Evolutionary conservation across 2,113 vertebrate genomes (phyloP), one percentile per base, ranked within the genome.

Genomic region (Diphyllodes magnificus): DNA sequence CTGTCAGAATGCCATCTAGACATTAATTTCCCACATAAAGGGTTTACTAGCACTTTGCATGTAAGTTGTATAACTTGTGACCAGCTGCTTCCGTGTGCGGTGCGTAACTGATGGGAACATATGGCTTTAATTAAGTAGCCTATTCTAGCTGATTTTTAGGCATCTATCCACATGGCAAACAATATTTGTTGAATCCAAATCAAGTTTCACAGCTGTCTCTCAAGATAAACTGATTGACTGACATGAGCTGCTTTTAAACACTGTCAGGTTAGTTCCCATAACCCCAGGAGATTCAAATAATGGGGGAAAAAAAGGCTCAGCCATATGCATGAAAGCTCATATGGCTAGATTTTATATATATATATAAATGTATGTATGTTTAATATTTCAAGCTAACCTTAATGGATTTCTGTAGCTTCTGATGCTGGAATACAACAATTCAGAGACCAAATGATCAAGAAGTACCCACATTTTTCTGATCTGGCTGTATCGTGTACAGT

Each of bases 71-170:
- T 96, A 96, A 96, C 96, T 97, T 95, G 69, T 94, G 96, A 96
- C 95, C 95, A 97, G 95, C 96, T 97, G 95, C 96, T 97, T 97
- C 95, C 86, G 22, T 97, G 95, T 88, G 81, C n/a, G 0, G 88
- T 92, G 88, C 11, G 61, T 97, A 96, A 97, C 96, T 97, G 93
- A 93, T 96, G 88, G 95, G 95, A 97, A 86, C 97, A 97, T 97
- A 97, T 97, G 97, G 97, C 96, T 97, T 97, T 97, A 97, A 97
- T 97, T 97, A 97, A 97, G 96, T 97, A 97, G 96, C 95, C 96
- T 95, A 95, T 97, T 97, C 96, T 97, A 94, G 95, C 96, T 97
- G 93, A 96, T 97, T 97, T 97, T 97, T 96, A 95, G 97, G 97
- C 97, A 96, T 95, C 95, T 95, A 88, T 97, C 97, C 97, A 97